Conservation (phyloP, 2,888 invertebrate species). For the Serripes groenlandicus region DNA sequence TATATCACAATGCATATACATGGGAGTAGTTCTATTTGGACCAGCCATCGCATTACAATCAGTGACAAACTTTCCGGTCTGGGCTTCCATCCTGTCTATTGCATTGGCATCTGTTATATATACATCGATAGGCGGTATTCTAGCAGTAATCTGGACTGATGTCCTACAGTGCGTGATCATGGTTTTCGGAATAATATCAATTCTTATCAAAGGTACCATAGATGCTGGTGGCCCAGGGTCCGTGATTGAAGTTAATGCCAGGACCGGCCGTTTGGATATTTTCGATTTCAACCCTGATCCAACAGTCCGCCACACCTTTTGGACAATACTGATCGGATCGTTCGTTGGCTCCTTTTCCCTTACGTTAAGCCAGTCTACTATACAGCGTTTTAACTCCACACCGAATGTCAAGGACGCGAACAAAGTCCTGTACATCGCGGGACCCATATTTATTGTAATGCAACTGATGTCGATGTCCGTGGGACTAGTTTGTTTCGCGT, state of each 20-base stretch:
- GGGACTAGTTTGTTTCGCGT: constrained; percentile 50
- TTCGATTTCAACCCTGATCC: constrained; percentile 71
- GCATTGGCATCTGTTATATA: constrained; percentile 60
- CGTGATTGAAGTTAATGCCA: constrained; percentile 23
- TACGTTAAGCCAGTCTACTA: constrained; percentile 70
- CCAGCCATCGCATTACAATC: constrained; percentile 73
- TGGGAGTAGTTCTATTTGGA: constrained; percentile 72
- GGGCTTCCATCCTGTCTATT: constrained; percentile 58
- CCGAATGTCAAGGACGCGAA: constrained; percentile 61
- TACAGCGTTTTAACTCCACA: constrained; percentile 74
- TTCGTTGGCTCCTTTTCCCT: constrained; percentile 68
- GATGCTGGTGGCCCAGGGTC: constrained; percentile 44
- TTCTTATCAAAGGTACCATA: constrained; percentile 44
- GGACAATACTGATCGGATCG: constrained; percentile 68
- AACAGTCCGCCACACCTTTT: constrained; percentile 71
- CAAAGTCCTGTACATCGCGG: constrained; percentile 47
- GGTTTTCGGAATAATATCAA: constrained; percentile 41
- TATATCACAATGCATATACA: constrained; percentile 67
- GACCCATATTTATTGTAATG: constrained; percentile 44
- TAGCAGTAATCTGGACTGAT: constrained; percentile 56
- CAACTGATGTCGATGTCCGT: constrained; percentile 56
- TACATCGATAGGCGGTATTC: constrained; percentile 62
- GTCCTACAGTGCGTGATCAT: constrained; percentile 54
- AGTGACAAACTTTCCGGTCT: constrained; percentile 59
- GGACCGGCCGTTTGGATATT: constrained; percentile 42